Base-by-base conservation (phyloP, 2,888 invertebrate genomes). In the Polydrusus pterygomalis region DNA sequence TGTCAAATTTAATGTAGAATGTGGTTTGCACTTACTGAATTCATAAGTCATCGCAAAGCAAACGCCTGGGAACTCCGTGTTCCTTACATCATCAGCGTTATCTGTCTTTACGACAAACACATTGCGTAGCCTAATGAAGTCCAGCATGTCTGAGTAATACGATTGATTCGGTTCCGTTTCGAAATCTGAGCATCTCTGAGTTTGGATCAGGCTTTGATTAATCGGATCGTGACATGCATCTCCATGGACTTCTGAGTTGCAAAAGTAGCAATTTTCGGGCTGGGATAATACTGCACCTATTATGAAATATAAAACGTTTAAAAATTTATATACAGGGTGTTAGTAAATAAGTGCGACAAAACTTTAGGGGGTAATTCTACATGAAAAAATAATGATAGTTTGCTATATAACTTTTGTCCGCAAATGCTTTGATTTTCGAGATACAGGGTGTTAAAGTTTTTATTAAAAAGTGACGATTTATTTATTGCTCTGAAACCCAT, bases 21-120 rank as follows among this genome's bases (percentile, higher is more conserved):
- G n/a, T n/a, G n/a, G n/a, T n/a, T n/a, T n/a, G n/a, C n/a, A 54
- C 58, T 60, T 60, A 60, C 58, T 60, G 15, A 38, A 60, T 9
- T 18, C 58, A 60, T 60, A 60, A 6, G 58, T 60, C 58, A 60
- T 40, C 0, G 58, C 10, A 11, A 17, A 60, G 11, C 58, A 60
- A 8, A 60, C 58, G 17, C 38, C 38, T 1, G 58, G 18, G 17
- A 60, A 17, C 9, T 11, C 25, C 9, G 58, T 60, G 7, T 38
- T 60, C 15, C 58, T 60, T 17, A 38, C 17, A 60, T 1, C 13
- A 10, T 11, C 10, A n/a, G n/a, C n/a, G n/a, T n/a, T n/a, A 17
- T 38, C 38, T 60, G 58, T 8, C 30, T 38, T 11, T 6, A 6
- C 11, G 3, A 18, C 1, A 60, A 60, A 60, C 6, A 38, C 18